These are phyloP conservation scores for Phaenicophaeus curvirostris DNA, from an alignment of 2,797 vertebrate genomes.

Conservation along the genomic window DNA sequence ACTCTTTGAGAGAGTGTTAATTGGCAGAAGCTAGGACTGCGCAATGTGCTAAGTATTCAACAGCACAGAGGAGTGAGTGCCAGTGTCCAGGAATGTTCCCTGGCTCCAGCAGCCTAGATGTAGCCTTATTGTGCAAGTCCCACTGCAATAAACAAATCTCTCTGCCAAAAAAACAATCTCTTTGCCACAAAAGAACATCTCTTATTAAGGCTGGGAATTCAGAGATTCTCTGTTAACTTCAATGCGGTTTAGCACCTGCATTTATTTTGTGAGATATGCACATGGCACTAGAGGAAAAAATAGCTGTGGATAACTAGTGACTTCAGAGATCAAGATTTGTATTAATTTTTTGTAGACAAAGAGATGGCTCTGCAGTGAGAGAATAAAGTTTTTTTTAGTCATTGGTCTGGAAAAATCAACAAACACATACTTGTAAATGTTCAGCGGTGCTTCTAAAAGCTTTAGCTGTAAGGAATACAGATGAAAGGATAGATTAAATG, in stretches of 20 bases:
- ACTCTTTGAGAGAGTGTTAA: neutral
- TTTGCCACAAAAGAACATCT: neutral
- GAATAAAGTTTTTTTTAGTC: neutral
- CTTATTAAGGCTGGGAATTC: neutral
- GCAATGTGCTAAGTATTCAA: neutral
- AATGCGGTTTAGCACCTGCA: neutral
- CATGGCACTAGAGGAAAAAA: neutral
- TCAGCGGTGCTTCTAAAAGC: neutral
- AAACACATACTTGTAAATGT: neutral
- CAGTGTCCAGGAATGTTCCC: slow-evolving; percentile 43
- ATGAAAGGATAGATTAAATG: neutral
- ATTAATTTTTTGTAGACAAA: neutral
- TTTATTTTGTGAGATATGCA: neutral
- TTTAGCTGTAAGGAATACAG: neutral
- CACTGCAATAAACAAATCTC: slow-evolving; percentile 23
- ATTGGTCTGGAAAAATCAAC: neutral
- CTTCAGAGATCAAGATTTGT: neutral
- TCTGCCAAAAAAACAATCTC: neutral
- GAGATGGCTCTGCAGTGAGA: neutral
- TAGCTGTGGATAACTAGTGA: neutral
- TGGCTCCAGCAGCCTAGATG: slow-evolving; percentile 19
- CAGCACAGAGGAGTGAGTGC: neutral
- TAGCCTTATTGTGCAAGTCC: neutral
- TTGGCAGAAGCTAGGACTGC: neutral
- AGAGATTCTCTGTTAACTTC: neutral